Conservation (phyloP, 2,797 vertebrate genomes). For the Prunella strophiata region DNA sequence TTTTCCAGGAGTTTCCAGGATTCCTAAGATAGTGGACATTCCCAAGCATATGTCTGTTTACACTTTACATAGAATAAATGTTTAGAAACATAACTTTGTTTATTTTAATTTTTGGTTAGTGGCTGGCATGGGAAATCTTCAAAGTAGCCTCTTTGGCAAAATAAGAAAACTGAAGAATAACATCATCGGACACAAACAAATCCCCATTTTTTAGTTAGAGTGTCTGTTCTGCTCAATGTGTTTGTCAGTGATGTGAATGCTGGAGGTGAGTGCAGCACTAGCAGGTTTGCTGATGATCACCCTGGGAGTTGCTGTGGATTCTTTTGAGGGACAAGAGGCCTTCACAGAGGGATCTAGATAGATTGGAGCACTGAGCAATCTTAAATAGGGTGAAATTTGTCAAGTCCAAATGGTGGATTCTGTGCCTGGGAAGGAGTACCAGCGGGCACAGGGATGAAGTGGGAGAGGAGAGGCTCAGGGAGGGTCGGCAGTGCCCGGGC, state of each 20-base stretch:
- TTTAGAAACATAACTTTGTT: background rate
- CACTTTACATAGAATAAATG: background rate
- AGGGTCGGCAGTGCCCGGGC: background rate
- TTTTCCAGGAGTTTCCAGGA: background rate
- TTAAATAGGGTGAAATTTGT: background rate
- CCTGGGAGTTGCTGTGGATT: background rate
- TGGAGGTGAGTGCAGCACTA: too few species aligned
- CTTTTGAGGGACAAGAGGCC: background rate
- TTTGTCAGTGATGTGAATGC: background rate
- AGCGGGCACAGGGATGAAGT: accelerated
- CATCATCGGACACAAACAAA: background rate
- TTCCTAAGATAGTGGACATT: background rate
- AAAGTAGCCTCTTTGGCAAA: background rate
- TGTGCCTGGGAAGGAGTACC: background rate
- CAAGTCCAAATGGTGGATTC: background rate
- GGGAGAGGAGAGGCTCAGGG: background rate
- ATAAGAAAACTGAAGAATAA: background rate
- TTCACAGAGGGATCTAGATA: background rate
- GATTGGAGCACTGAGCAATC: background rate
- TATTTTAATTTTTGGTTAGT: background rate
- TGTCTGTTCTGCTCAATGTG: background rate
- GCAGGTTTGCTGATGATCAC: background rate
- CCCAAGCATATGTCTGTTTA: background rate
- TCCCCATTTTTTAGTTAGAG: background rate
- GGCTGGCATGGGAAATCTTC: background rate